Conservation (phyloP, 2,797 vertebrate species). For the Morelia viridis region DNA sequence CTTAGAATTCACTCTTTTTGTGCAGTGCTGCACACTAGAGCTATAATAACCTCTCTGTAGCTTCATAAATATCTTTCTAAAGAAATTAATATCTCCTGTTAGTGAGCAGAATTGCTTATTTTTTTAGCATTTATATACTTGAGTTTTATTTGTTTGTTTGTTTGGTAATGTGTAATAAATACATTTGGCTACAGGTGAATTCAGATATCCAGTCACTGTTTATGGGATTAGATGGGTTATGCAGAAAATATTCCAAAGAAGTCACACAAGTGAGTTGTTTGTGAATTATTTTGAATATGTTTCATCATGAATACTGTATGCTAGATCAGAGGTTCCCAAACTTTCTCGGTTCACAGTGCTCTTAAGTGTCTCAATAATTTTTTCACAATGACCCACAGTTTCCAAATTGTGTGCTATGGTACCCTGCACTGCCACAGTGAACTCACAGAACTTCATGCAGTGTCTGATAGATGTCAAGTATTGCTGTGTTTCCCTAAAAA, state of each 20-base stretch:
- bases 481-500: not conserved
- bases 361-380: not conserved
- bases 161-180: conserved; percentile 4
- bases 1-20: not conserved
- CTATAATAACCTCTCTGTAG: not conserved
- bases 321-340: not conserved
- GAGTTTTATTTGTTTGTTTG: not conserved
- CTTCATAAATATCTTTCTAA: not conserved
- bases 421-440: not conserved
- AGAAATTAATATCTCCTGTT: not conserved
- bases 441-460: not conserved
- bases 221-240: conserved; percentile 77
- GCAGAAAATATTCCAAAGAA: conserved; percentile 80
- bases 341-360: not conserved
- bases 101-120: not conserved
- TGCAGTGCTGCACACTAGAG: not conserved
- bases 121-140: not conserved
- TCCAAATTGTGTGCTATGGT: not conserved
- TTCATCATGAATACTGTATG: not conserved
- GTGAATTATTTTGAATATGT: not conserved
- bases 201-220: conserved; percentile 86
- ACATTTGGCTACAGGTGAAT: conserved; percentile 77
- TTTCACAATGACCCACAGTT: not conserved
- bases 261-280: conserved; percentile 80
- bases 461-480: not conserved